Evolutionary conservation across 1,140 invertebrate species (phyloP).

Genomic region (Lasioglossum baleicum): DNA sequence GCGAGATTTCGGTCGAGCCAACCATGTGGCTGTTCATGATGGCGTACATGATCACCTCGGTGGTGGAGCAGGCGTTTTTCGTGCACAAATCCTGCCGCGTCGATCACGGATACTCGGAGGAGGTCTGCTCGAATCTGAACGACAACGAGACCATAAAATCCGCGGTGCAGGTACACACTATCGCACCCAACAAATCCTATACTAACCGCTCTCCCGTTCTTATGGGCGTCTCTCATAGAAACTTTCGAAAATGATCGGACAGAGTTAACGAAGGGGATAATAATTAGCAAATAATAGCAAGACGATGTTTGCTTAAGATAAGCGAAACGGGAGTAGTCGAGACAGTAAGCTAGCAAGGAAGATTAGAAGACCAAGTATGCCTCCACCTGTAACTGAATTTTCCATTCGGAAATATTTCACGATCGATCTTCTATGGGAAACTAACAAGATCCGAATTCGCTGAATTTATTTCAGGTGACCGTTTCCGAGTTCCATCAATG

Average conservation of each 20-base stretch:
- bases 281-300: too few species aligned
- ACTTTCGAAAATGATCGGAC: not conserved
- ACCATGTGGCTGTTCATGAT: slow-evolving; percentile 90
- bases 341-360: too few species aligned
- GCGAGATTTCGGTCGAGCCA: slow-evolving; percentile 85
- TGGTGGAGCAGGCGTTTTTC: slow-evolving; percentile 89
- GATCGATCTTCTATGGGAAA: too few species aligned
- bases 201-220: too few species aligned
- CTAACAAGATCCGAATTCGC: too few species aligned
- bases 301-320: too few species aligned
- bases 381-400: too few species aligned
- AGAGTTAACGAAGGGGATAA: too few species aligned
- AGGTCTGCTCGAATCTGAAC: slow-evolving; percentile 84
- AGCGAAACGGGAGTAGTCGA: too few species aligned
- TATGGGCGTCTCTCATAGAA: not conserved
- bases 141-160: slow-evolving; percentile 81
- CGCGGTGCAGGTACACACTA: slow-evolving; percentile 82
- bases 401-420: too few species aligned
- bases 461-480: slow-evolving; percentile 79
- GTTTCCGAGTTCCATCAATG: slow-evolving; percentile 87
- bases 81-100: slow-evolving; percentile 86
- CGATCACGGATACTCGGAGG: slow-evolving; percentile 83
- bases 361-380: too few species aligned
- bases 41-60: slow-evolving; percentile 88
- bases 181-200: too few species aligned